Evolutionary conservation across 2,888 invertebrate genomes (phyloP).

Genomic region (Phytoseiulus persimilis): DNA sequence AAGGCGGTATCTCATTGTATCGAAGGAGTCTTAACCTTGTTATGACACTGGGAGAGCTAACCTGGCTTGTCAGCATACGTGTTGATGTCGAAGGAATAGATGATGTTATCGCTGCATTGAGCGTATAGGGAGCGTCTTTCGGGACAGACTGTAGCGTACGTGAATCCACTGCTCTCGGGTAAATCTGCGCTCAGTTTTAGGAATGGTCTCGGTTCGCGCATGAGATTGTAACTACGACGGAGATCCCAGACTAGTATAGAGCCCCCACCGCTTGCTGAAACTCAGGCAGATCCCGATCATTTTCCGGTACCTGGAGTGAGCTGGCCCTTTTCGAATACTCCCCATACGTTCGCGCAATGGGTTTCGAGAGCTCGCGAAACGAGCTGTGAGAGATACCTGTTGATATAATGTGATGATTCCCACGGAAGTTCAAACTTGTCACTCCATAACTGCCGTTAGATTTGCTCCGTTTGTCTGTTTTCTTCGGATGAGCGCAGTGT

Average conservation of each 20-base stretch:
- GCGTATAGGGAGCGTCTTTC: conserved; percentile 14
- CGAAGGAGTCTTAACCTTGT: too few relatives aligned
- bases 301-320: too few relatives aligned
- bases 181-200: conserved; percentile 5
- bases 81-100: conserved; percentile 30
- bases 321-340: too few relatives aligned
- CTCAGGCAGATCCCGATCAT: too few relatives aligned
- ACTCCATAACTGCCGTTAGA: neutral
- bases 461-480: neutral
- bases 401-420: neutral
- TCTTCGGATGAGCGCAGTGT: neutral
- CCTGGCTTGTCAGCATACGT: conserved; percentile 24
- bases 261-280: conserved; percentile 17
- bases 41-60: neutral
- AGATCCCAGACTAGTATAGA: conserved; percentile 9
- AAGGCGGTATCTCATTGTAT: too few relatives aligned
- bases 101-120: conserved; percentile 11
- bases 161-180: conserved; percentile 7
- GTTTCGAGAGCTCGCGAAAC: too few relatives aligned
- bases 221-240: conserved; percentile 18
- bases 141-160: conserved; percentile 32
- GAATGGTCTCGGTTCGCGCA: conserved; percentile 24
- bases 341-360: too few relatives aligned
- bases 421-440: conserved; percentile 26
- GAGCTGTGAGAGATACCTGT: too few relatives aligned